Percentiles rank a stretch among this genome's conserved stretches.
Evolutionary conservation across 2,888 invertebrate species (phyloP).

Genomic region (Pollenia angustigena): DNA sequence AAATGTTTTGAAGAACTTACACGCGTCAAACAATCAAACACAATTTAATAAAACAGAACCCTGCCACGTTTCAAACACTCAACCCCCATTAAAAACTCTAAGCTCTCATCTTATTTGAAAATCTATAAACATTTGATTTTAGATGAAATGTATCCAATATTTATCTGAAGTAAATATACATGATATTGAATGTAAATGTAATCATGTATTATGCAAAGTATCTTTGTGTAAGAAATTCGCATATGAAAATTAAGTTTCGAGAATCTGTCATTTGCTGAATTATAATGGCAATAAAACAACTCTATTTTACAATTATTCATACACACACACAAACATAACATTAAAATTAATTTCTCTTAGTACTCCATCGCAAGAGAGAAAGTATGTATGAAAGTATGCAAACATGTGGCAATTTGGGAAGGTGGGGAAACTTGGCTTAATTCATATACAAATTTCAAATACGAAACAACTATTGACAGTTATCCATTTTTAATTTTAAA

Average conservation of each 20-base stretch:
- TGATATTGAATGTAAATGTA: not conserved
- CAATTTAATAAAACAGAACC: constrained; percentile 57
- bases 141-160: constrained; percentile 29
- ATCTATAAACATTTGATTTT: constrained; percentile 43
- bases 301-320: constrained; percentile 30
- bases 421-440: constrained; percentile 44
- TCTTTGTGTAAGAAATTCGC: constrained; percentile 48
- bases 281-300: constrained; percentile 55
- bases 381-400: not conserved
- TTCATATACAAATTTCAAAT: constrained; percentile 41
- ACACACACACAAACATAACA: not conserved
- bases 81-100: not conserved
- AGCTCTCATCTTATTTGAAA: not conserved
- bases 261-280: constrained; percentile 67
- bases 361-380: not conserved
- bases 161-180: not conserved
- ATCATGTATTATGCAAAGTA: not conserved
- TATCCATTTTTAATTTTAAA: constrained; percentile 76
- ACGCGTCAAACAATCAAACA: constrained; percentile 73
- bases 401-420: constrained; percentile 18
- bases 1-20: constrained; percentile 73
- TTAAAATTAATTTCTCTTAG: no score
- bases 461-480: constrained; percentile 68
- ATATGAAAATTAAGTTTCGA: constrained; percentile 79
- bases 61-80: constrained; percentile 1